Evolutionary conservation across 2,888 invertebrate species (phyloP).

Genomic region (Nasonovia ribisnigri): DNA sequence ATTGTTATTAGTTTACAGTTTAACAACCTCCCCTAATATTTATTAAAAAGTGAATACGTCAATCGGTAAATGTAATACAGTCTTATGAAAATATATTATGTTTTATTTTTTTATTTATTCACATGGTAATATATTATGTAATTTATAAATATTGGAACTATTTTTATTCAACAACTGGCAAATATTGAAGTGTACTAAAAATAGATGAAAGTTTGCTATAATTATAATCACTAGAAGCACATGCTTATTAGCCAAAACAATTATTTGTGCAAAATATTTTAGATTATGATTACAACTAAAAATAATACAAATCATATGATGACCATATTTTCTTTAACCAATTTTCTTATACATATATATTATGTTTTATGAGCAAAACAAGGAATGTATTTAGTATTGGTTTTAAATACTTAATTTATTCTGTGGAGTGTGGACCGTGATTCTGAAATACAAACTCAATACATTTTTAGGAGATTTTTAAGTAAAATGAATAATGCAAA

Average conservation of each 20-base stretch:
- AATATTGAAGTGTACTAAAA: conserved; percentile 54
- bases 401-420: background rate
- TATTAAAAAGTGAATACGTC: background rate
- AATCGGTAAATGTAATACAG: background rate
- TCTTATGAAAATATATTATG: background rate
- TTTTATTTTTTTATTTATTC: background rate
- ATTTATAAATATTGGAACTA: conserved; percentile 34
- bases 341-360: background rate
- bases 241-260: background rate
- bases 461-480: background rate
- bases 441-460: background rate
- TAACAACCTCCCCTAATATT: background rate
- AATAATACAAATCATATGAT: background rate
- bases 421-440: background rate
- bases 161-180: conserved; percentile 40
- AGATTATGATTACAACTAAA: background rate
- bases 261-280: conserved; percentile 9
- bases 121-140: background rate
- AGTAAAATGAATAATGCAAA: background rate
- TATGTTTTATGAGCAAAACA: background rate
- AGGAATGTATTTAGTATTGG: background rate
- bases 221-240: background rate
- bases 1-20: background rate
- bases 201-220: conserved; percentile 26
- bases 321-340: background rate